phyloP scores from a whole-genome alignment of 1,140 invertebrate genomes.

The Polyergus mexicanus region DNA sequence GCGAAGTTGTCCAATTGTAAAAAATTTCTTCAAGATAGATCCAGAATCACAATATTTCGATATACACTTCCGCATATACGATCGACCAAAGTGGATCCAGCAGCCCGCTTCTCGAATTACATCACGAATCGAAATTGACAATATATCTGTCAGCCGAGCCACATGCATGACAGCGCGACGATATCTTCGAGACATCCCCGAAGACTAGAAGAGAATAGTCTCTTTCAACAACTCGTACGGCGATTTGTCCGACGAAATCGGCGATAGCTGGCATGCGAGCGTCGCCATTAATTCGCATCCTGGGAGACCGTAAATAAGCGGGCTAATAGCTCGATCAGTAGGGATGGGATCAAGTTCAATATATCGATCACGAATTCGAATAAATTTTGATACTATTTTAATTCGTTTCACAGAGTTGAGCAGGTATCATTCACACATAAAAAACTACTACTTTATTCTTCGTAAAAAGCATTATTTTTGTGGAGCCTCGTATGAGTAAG shows the following conservation, averaged over 20 bases:
- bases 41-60: not conserved
- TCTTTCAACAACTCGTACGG: constrained; percentile 9
- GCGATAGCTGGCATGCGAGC: constrained; percentile 25
- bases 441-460: not conserved
- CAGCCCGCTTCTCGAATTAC: constrained; percentile 36
- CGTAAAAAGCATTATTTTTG: not conserved
- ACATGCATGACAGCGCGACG: constrained; percentile 30
- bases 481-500: not conserved
- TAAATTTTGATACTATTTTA: not conserved
- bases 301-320: constrained; percentile 75
- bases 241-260: constrained; percentile 29
- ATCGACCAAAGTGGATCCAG: not conserved
- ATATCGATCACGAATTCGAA: constrained; percentile 3
- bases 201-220: constrained; percentile 23
- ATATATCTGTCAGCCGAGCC: constrained; percentile 37
- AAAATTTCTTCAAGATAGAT: not conserved
- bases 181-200: constrained; percentile 43
- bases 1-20: not conserved
- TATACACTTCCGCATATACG: not conserved
- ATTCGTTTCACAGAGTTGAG: not conserved
- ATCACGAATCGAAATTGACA: constrained; percentile 41
- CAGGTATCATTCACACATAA: not conserved
- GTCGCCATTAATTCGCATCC: constrained; percentile 52
- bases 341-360: constrained; percentile 67
- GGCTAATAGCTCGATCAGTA: constrained; percentile 77